Conservation (phyloP, 2,888 invertebrate species). For the Patella caerulea region DNA sequence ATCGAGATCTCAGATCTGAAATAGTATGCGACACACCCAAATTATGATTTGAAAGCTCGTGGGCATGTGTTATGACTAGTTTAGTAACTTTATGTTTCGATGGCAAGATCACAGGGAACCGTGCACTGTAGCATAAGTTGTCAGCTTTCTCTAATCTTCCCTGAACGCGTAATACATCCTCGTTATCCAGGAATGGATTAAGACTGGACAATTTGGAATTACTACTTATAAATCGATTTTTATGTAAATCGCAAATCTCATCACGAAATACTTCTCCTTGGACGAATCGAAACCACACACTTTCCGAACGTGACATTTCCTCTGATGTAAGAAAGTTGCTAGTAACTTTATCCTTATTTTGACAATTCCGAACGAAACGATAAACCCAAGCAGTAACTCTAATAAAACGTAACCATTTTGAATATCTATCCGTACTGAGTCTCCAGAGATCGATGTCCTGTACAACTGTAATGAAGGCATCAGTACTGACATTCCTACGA, state of each 20-base stretch:
- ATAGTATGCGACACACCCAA: slow-evolving; percentile 25
- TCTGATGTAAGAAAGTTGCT: neutral
- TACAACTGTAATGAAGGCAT: neutral
- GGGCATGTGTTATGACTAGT: slow-evolving; percentile 7
- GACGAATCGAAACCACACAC: neutral
- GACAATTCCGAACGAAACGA: neutral
- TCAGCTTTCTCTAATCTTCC: slow-evolving; percentile 22
- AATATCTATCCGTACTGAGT: neutral
- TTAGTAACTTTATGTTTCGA: slow-evolving; percentile 25
- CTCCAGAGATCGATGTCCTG: neutral
- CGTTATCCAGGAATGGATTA: neutral
- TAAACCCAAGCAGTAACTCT: neutral
- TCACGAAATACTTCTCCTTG: neutral
- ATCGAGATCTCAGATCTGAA: slow-evolving; percentile 18
- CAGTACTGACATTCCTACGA: neutral
- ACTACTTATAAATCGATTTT: neutral
- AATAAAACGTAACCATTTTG: neutral
- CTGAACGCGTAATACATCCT: slow-evolving; percentile 9
- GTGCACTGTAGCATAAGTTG: slow-evolving; percentile 15
- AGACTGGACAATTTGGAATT: neutral
- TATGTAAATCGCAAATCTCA: neutral
- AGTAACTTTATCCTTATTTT: neutral
- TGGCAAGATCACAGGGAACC: slow-evolving; percentile 28
- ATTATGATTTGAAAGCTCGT: slow-evolving; percentile 13
- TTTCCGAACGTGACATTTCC: neutral